Evolutionary conservation across 2,888 invertebrate genomes (phyloP).

Genomic region (Unio delphinus): DNA sequence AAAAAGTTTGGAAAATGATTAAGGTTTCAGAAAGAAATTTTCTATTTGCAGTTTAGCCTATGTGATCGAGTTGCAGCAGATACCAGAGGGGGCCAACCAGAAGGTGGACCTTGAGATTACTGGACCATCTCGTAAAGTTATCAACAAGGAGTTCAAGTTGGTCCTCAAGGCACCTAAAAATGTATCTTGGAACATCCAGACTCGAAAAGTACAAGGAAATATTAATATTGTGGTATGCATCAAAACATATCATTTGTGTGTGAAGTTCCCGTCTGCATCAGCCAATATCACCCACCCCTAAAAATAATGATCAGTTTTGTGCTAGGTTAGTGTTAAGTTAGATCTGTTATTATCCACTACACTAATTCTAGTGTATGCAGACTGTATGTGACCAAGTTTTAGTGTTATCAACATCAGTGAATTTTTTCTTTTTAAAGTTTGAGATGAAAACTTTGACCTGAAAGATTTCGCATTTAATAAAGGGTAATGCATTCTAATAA

Average conservation of each 20-base stretch:
- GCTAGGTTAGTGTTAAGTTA: too few species aligned
- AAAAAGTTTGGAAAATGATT: too few species aligned
- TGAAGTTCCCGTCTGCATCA: neutral
- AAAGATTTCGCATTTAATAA: too few species aligned
- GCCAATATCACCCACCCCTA: neutral
- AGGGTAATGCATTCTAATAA: too few species aligned
- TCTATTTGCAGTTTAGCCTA: slow-evolving; percentile 43
- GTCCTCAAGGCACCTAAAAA: slow-evolving; percentile 68
- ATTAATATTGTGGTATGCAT: slow-evolving; percentile 68
- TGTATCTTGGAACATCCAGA: slow-evolving; percentile 66
- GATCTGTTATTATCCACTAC: too few species aligned
- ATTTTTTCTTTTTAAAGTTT: too few species aligned
- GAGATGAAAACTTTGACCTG: too few species aligned
- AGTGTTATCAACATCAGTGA: too few species aligned
- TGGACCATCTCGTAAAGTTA: slow-evolving; percentile 21
- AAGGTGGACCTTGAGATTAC: slow-evolving; percentile 52
- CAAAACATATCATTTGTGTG: neutral
- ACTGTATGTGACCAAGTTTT: too few species aligned
- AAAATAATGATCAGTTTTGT: too few species aligned
- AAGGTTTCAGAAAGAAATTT: neutral
- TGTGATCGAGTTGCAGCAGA: slow-evolving; percentile 51
- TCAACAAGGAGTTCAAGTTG: slow-evolving; percentile 58
- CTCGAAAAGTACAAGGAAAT: slow-evolving; percentile 62
- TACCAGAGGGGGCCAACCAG: slow-evolving; percentile 19
- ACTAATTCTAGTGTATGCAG: too few species aligned